These are phyloP conservation scores for Trichogramma pretiosum DNA, from an alignment of 1,140 invertebrate genomes.

Conservation along the genomic window DNA sequence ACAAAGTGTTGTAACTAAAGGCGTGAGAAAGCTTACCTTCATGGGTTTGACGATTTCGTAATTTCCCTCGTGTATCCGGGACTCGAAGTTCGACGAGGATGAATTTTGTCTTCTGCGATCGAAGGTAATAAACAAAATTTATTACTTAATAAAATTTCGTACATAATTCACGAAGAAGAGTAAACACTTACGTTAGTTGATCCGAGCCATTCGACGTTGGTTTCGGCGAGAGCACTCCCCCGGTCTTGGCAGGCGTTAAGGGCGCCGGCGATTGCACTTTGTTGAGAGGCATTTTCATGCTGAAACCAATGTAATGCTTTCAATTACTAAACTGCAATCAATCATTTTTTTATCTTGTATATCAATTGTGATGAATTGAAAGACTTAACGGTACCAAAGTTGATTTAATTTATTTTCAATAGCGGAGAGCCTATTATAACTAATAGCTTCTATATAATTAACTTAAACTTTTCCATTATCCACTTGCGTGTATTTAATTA, in stretches of 20 bases:
- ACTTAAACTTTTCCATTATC: too few relatives aligned
- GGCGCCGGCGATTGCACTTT: slow-evolving; percentile 41
- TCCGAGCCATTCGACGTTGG: slow-evolving; percentile 39
- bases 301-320: too few relatives aligned
- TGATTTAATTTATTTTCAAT: too few relatives aligned
- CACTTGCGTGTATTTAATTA: too few relatives aligned
- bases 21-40: slow-evolving; percentile 41
- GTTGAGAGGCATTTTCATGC: slow-evolving; percentile 38
- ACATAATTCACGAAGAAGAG: slow-evolving; percentile 1
- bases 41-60: slow-evolving; percentile 45
- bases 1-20: too few relatives aligned
- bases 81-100: slow-evolving; percentile 34
- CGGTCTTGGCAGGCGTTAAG: slow-evolving; percentile 30
- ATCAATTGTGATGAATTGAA: too few relatives aligned
- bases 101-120: slow-evolving; percentile 38
- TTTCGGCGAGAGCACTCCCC: slow-evolving; percentile 41
- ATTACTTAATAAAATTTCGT: background rate
- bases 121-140: slow-evolving; percentile 14
- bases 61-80: slow-evolving; percentile 39
- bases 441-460: too few relatives aligned
- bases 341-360: too few relatives aligned
- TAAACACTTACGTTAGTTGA: slow-evolving; percentile 32
- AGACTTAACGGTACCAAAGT: too few relatives aligned
- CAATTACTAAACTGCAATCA: too few relatives aligned
- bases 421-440: too few relatives aligned